Evolutionary conservation across 2,888 invertebrate genomes (phyloP), one percentile per base, ranked within the genome.

Genomic region (Dendrolimus houi): DNA sequence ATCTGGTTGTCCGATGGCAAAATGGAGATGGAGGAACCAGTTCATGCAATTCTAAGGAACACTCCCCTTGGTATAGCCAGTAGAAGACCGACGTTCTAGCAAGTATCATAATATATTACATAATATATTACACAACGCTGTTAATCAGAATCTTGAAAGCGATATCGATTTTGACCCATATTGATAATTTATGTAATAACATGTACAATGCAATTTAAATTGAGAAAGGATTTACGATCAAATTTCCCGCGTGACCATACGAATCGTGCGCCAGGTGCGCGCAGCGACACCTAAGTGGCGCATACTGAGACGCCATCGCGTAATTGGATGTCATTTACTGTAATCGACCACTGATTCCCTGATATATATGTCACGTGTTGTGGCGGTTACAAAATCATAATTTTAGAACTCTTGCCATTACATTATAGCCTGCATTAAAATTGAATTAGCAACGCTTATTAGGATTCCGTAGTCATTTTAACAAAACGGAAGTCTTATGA

Each of bases 291-390:
- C 81, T 87, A 87, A 88, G 87, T 88, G 87, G 86, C 82, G 80
- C 81, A 77, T 75, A 77, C 79, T 78, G 75, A 77, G 83, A 83
- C 86, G 82, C 87, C 82, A 75, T 77, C 77, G 58, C 77, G 79
- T 87, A 86, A 87, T 87, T 87, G 87, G 85, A 77, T 75, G 75
- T 81, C 83, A 82, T 84, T 87, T 86, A 77, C 76, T 71, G 75
- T 79, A 79, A 87, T 87, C 80, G 79, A 69, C 67, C 71, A 65
- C 69, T 76, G 83, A 85, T 84, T 12, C 40, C 82, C 81, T 81
- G 64, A 63, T 77, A 82, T 83, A 81, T 80, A 70, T 54, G 53
- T 55, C 55, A 69, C 77, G 78, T 78, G 81, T 85, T 81, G 80
- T 69, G 71, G 70, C 47, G 47, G 47, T 47, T 47, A 47, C 12